Evolutionary conservation across 2,113 vertebrate species (phyloP).

Genomic region (Hoplias malabaricus): DNA sequence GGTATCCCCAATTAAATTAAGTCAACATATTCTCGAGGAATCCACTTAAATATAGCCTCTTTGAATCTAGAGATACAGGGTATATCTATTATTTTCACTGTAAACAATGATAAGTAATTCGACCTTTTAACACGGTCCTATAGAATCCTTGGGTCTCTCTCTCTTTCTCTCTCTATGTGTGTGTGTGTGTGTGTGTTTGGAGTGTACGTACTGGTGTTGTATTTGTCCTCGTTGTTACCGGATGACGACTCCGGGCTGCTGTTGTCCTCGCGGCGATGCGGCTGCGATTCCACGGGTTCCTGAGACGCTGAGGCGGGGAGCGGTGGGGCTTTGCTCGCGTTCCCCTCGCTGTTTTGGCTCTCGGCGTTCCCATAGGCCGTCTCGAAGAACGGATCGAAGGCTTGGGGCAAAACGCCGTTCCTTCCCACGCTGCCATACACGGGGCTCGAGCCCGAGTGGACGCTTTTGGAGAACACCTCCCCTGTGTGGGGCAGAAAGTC

Average conservation of each 20-base stretch:
- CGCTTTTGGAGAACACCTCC: slow-evolving; percentile 90
- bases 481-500: slow-evolving; percentile 90
- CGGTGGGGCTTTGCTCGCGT: slow-evolving; percentile 73
- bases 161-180: no score
- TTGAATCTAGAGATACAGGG: no score
- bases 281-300: slow-evolving; percentile 72
- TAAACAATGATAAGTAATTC: no score
- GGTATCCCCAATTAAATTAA: no score
- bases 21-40: no score
- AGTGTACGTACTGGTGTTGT: slow-evolving; percentile 91
- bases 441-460: slow-evolving; percentile 82
- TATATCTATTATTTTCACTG: no score
- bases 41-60: no score
- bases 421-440: slow-evolving; percentile 91
- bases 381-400: slow-evolving; percentile 98
- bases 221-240: slow-evolving; percentile 94
- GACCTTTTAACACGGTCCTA: no score
- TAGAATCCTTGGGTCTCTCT: no score
- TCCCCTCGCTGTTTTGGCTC: slow-evolving; percentile 79
- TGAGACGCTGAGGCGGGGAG: slow-evolving; percentile 84
- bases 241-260: slow-evolving; percentile 95
- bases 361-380: slow-evolving; percentile 88
- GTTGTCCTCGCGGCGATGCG: slow-evolving; percentile 81
- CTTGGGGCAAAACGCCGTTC: slow-evolving; percentile 95
- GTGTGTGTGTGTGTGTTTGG: no score